Evolutionary conservation across 23 tunicate species (phyloP).

Genomic region (Halocynthia roretzi): DNA sequence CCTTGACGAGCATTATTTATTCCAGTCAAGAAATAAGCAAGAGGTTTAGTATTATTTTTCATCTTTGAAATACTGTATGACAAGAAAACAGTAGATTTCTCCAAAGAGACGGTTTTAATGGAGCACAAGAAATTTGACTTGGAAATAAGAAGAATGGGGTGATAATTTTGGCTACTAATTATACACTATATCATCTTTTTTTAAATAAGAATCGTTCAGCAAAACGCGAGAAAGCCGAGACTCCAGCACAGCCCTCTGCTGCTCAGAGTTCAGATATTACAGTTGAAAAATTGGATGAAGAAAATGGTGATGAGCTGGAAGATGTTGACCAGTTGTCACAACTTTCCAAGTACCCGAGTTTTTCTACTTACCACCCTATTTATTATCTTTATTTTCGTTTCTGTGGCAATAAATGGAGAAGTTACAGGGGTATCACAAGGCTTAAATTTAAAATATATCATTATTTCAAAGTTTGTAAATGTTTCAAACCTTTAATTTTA

Average conservation of each 20-base stretch:
- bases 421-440: no score
- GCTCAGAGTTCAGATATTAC: background rate
- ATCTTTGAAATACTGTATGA: no score
- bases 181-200: background rate
- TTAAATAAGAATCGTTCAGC: background rate
- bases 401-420: no score
- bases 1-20: conserved; percentile 58
- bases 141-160: no score
- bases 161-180: background rate
- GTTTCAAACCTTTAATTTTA: no score
- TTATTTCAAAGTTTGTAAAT: no score
- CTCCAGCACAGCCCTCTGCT: background rate
- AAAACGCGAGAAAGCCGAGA: background rate
- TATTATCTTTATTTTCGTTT: no score
- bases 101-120: no score
- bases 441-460: no score
- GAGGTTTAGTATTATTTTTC: conserved; percentile 13
- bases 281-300: conserved; percentile 14
- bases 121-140: no score
- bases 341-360: background rate
- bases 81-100: no score
- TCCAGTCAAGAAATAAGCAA: conserved; percentile 52
- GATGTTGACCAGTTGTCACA: conserved; percentile 2
- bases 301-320: conserved; percentile 22
- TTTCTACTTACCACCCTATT: no score